A percentile compares a stretch with the other conserved stretches of the same genome.
These are phyloP conservation scores for Pterophyllum scalare DNA, from an alignment of 2,113 vertebrate species.

Conservation along the genomic window DNA sequence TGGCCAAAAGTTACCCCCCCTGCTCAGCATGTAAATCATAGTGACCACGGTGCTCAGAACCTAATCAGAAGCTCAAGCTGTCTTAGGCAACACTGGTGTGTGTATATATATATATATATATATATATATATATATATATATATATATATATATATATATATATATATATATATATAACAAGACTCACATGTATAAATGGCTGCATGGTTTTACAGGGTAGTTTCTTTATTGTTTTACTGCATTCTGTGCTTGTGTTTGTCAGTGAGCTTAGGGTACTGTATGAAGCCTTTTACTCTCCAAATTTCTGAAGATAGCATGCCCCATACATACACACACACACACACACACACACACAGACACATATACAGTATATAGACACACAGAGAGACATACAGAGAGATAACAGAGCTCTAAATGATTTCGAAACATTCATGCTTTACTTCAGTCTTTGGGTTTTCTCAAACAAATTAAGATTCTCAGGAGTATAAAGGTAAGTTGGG, in stretches of 20 bases:
- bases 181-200: neutral
- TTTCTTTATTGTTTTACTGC: neutral
- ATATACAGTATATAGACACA: neutral
- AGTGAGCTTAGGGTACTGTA: neutral
- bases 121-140: too few relatives aligned
- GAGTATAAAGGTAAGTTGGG: neutral
- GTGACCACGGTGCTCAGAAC: neutral
- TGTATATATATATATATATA: too few relatives aligned
- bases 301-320: neutral
- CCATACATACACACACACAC: constrained; percentile 1
- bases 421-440: neutral
- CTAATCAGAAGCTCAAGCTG: constrained; percentile 10
- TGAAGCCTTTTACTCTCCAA: neutral
- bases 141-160: too few relatives aligned
- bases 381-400: neutral
- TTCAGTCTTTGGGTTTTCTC: neutral
- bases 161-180: too few relatives aligned
- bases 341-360: neutral
- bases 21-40: neutral
- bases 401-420: neutral
- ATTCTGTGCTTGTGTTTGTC: neutral
- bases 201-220: neutral
- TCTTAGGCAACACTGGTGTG: neutral
- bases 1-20: constrained; percentile 21
- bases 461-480: neutral